Percentiles rank a stretch among this genome's conserved stretches.
phyloP scores from a whole-genome alignment of 2,113 vertebrate genomes.

The Malurus melanocephalus region DNA sequence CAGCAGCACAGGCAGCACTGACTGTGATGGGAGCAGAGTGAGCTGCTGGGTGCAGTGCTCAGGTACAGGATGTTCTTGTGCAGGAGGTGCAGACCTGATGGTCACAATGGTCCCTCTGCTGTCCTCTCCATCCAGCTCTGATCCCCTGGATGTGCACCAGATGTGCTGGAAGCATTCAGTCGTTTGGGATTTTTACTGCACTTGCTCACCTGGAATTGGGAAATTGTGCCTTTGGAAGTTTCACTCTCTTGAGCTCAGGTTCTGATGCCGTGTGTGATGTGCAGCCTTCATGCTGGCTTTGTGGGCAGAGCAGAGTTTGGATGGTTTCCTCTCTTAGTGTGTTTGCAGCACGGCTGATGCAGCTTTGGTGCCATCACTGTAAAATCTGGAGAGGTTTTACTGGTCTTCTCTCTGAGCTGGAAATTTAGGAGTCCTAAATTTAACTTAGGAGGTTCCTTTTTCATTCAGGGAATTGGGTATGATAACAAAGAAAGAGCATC shows the following conservation, averaged over 20 bases:
- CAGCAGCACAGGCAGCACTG: not conserved
- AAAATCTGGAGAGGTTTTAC: not conserved
- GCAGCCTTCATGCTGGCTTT: not conserved
- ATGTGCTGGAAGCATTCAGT: not conserved
- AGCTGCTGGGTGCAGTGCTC: not conserved
- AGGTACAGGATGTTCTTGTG: not conserved
- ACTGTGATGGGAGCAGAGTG: not conserved
- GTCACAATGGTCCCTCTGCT: not conserved
- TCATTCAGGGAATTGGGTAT: not conserved
- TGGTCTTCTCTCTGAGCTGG: not conserved
- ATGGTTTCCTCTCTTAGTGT: not conserved
- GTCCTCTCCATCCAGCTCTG: not conserved
- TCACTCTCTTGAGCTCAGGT: not conserved
- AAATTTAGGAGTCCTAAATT: not conserved
- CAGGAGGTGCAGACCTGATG: not conserved
- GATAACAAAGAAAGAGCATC: not conserved
- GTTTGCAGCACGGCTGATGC: not conserved
- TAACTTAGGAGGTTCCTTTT: not conserved
- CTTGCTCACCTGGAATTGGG: not conserved
- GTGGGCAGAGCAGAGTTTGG: not conserved
- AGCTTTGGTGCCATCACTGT: not conserved
- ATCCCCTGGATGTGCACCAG: not conserved
- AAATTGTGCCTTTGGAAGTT: not conserved
- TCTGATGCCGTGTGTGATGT: not conserved
- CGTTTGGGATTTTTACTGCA: not conserved